Evolutionary conservation across 2,888 invertebrate genomes (phyloP), one percentile per base, ranked within the genome.

Genomic region (Standfussiana lucernea): DNA sequence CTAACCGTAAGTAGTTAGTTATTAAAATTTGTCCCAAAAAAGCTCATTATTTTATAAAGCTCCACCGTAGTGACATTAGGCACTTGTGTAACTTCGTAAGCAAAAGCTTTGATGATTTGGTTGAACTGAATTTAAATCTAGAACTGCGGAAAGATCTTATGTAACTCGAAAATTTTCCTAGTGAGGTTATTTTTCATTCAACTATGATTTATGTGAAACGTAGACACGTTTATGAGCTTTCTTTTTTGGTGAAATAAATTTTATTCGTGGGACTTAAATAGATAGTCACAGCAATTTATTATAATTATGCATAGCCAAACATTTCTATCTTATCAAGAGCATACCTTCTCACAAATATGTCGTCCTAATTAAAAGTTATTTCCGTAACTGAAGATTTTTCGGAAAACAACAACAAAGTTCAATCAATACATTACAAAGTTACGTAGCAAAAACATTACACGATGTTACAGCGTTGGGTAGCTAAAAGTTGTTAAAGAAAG

Each of bases 401-500:
- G 35, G 18, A 68, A 59, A n/a, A 65, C 47, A 21, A 21, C 59
- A 42, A 59, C 24, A 66, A 53, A 45, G 28, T 50, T 40, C 28
- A 56, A 65, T 59, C 45, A 72, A 50, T 61, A 15, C 8, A 70
- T 53, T 42, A 65, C 32, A 42, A n/a, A n/a, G n/a, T n/a, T n/a
- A n/a, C n/a, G n/a, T n/a, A n/a, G n/a, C n/a, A n/a, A n/a, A n/a
- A n/a, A n/a, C n/a, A 70, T 53, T 42, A 65, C 32, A 42, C 37
- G n/a, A 66, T 62, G n/a, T 83, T 35, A 40, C 10, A 69, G n/a
- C 28, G n/a, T 21, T 67, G 66, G 28, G 24, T 79, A 66, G 66
- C 47, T 56, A 84, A 84, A 75, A 67, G 42, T 62, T 65, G 56
- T 67, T 84, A 42, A 73, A 84, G 86, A 88, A 88, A 84, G 88